phyloP scores from a whole-genome alignment of 1,140 invertebrate genomes.

The Drosophila lini region DNA sequence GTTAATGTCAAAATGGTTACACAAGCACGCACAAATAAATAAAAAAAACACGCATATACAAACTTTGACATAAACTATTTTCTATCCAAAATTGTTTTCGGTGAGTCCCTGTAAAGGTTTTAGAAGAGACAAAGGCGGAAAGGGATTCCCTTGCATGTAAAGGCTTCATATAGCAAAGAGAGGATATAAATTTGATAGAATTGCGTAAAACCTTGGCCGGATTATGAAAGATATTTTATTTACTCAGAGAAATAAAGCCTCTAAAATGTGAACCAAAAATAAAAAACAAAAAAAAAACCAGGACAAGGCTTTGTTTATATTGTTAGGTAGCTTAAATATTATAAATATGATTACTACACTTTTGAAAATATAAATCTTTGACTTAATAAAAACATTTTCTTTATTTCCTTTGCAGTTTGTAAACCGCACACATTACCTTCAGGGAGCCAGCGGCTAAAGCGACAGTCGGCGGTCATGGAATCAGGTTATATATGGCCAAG shows the following conservation, averaged over 20 bases:
- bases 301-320: too few species aligned
- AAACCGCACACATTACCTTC: not conserved
- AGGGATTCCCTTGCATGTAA: constrained; percentile 4
- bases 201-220: not conserved
- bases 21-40: constrained; percentile 33
- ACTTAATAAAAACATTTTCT: too few species aligned
- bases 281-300: too few species aligned
- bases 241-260: not conserved
- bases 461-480: constrained; percentile 9
- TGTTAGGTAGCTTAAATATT: too few species aligned
- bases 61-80: constrained; percentile 3
- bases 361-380: too few species aligned
- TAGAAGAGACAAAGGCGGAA: not conserved
- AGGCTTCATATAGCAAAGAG: not conserved
- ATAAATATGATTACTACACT: too few species aligned
- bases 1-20: constrained; percentile 42
- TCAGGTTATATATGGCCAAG: constrained; percentile 8
- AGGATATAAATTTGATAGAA: not conserved
- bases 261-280: not conserved
- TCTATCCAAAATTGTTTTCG: not conserved
- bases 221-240: not conserved
- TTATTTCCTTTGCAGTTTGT: not conserved
- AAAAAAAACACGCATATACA: constrained; percentile 1
- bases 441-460: not conserved
- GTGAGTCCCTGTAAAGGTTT: not conserved